phyloP scores from a whole-genome alignment of 2,113 vertebrate genomes.

The Thryonomys swinderianus region DNA sequence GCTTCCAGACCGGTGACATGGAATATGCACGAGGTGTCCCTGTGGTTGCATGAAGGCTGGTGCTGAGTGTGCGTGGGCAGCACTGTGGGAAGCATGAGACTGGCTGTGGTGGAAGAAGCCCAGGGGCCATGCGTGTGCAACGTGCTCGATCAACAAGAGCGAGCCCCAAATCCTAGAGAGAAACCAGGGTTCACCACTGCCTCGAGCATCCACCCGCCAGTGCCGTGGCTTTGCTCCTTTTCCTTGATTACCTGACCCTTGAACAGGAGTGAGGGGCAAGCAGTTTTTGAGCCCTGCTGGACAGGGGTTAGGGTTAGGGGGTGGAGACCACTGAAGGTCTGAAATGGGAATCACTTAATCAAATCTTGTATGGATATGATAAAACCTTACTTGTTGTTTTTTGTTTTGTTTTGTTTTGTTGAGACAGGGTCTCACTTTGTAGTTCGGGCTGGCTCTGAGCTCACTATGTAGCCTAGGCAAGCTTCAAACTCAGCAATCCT shows the following conservation, averaged over 20 bases:
- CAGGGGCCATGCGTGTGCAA: background rate
- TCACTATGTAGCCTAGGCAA: no score
- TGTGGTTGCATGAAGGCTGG: background rate
- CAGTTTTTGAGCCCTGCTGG: background rate
- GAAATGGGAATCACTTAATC: background rate
- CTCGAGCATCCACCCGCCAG: rapidly evolving
- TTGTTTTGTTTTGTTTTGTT: no score
- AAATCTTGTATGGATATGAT: background rate
- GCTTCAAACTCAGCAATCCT: no score
- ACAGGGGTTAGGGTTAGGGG: background rate
- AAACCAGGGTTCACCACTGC: background rate
- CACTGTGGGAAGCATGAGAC: background rate
- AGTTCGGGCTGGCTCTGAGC: no score
- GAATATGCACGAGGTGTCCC: rapidly evolving
- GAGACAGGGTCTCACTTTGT: no score
- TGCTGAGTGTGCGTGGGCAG: background rate
- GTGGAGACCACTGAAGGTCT: background rate
- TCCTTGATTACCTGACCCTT: background rate
- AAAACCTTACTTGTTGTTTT: background rate
- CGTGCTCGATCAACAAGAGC: background rate
- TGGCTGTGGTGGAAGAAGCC: background rate
- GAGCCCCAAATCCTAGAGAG: background rate
- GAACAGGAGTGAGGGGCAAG: background rate
- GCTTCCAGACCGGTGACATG: background rate
- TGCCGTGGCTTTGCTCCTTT: background rate